Evolutionary conservation across 2,113 vertebrate species (phyloP), one percentile per base, ranked within the genome.

Genomic region (Rhizomys pruinosus): DNA sequence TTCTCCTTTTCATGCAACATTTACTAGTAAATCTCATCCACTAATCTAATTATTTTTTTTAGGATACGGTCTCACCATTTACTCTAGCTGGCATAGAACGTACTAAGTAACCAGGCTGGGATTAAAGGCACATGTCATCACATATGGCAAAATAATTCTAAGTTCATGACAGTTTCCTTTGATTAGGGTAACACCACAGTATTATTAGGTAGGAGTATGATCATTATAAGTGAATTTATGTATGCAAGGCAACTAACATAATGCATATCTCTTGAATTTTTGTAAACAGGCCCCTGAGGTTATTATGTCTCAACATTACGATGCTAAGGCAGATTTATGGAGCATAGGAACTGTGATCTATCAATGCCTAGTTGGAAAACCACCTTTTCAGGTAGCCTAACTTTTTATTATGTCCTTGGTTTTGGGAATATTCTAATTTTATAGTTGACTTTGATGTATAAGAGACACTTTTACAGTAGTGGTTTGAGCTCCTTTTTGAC

Each of bases 251-350:
- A 80, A 74, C 37, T 95, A 87, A 91, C 11, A 22, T 78, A 4
- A 59, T 55, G 7, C 13, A 3, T 66, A 9, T 73, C 19, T 93
- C 91, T 76, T 92, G 92, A 96, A 95, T 61, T 82, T 84, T 89
- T 92, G 68, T 92, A 44, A 87, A 94, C 96, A 99, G 99, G 99
- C 99, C 91, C 99, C 99, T 29, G 99, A 99, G 97, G 99, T 99
- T 92, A 99, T 99, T 90, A 99, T 99, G 99, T 99, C 99, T 89
- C 99, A 99, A 96, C 99, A 99, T 92, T 99, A 99, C 13, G 99
- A 99, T 89, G 99, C 99, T 93, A 99, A 99, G 97, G 99, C 99
- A 7, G 99, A 99, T 97, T 98, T 99, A 94, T 99, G 99, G 99
- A 99, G 99, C 98, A 99, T 99, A 86, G 99, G 99, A 89, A 99